A percentile compares a stretch with the other conserved stretches of the same genome.
Evolutionary conservation across 2,797 vertebrate genomes (phyloP).

Genomic region (Siniperca scherzeri): DNA sequence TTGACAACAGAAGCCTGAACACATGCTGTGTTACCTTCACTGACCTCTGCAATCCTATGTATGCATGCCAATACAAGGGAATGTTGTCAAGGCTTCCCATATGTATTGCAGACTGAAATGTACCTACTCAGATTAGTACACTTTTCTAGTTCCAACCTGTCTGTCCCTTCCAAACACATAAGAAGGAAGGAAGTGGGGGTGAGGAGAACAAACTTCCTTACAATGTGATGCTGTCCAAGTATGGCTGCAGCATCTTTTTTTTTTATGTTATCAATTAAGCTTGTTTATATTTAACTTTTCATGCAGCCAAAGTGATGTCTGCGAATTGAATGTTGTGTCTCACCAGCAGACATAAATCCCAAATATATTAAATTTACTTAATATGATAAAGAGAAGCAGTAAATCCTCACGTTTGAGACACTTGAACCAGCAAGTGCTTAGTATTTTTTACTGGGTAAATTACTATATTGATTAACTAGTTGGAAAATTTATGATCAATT

Average conservation of each 20-base stretch:
- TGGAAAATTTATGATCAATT: not conserved
- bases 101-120: constrained; percentile 2
- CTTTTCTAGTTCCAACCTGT: not conserved
- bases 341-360: not conserved
- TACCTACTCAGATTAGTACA: not conserved
- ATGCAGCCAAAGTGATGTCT: not conserved
- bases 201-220: not conserved
- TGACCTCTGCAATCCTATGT: constrained; percentile 29
- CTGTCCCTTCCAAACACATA: not conserved
- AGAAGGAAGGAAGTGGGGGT: not conserved
- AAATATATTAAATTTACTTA: not conserved
- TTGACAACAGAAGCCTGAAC: constrained; percentile 56
- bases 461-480: not conserved
- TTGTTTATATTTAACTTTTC: not conserved
- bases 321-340: not conserved
- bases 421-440: not conserved
- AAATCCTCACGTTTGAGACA: not conserved
- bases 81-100: constrained; percentile 6
- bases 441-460: not conserved
- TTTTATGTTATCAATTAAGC: not conserved
- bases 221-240: not conserved
- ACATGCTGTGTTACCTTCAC: constrained; percentile 49
- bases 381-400: not conserved
- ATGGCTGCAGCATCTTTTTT: not conserved
- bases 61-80: constrained; percentile 10